Evolutionary conservation across 2,797 vertebrate species (phyloP), one percentile per base, ranked within the genome.

Genomic region (Clarias laeviceps): DNA sequence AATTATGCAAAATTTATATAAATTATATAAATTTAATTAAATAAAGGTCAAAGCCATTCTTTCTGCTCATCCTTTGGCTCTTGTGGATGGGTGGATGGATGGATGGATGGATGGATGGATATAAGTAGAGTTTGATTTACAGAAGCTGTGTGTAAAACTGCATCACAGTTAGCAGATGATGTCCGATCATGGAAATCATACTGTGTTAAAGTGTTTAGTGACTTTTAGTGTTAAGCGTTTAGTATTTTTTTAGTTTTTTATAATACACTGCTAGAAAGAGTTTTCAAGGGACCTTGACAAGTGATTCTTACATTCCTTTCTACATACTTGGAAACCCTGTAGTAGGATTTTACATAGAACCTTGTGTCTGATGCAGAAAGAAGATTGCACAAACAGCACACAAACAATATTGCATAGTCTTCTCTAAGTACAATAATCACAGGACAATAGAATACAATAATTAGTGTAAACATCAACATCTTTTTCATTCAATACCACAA

Each of bases 31-130:
- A 32, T 29, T 54, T 27, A 78, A 24, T 18, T 29, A 7, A 68
- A 54, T 32, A 9, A 79, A 84, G 18, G 45, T 59, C 50, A 79
- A 69, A 69, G 77, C 78, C 56, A 61, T 80, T 79, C 20, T 15
- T 69, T 29, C 3, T 77, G 14, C 22, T 65, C 34, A 68, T 57
- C 22, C 78, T 4, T 2, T n/a, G 62, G 11, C 14, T 11, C 2
- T 78, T 61, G 45, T 45, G 27, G 29, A 65, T 15, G 20, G 12
- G 78, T 84, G 64, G 17, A 84, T 11, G 11, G 45, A 65, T 15
- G 27, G 14, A 84, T 84, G 64, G 18, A 84, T 12, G 27, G 45
- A 65, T 15, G 27, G 22, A 84, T 84, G 64, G 17, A 84, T 12
- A 61, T 57, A 66, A n/a, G 78, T 57, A 34, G 32, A 27, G 11